These are phyloP conservation scores for Scotopteryx bipunctaria DNA, from an alignment of 2,888 invertebrate species.

Conservation along the genomic window DNA sequence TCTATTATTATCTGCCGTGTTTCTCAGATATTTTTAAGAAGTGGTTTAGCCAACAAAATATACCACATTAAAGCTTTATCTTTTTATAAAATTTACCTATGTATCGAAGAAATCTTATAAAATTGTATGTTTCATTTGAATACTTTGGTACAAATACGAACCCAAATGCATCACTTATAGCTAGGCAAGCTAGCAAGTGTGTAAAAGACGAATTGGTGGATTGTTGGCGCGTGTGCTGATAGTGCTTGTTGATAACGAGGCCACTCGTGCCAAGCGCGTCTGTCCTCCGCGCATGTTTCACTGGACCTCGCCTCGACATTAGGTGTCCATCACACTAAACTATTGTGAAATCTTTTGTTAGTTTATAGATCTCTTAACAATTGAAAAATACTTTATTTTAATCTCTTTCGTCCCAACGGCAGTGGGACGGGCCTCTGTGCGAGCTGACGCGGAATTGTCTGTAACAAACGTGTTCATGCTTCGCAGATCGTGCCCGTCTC, in stretches of 20 bases:
- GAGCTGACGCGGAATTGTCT: too few relatives aligned
- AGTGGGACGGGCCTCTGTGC: too few relatives aligned
- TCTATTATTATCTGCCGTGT: too few relatives aligned
- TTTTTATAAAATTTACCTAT: too few relatives aligned
- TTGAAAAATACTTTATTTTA: neutral
- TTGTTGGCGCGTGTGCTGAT: too few relatives aligned
- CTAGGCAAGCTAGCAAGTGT: neutral
- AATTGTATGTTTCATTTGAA: neutral
- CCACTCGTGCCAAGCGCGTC: constrained; percentile 9
- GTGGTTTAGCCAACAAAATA: too few relatives aligned
- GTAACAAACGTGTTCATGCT: too few relatives aligned
- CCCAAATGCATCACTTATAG: neutral
- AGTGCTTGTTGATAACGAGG: neutral
- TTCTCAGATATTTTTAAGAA: too few relatives aligned
- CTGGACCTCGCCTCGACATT: constrained; percentile 36
- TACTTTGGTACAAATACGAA: neutral
- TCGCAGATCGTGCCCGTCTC: too few relatives aligned
- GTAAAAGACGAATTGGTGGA: neutral
- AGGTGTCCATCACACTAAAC: constrained; percentile 31
- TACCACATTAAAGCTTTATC: too few relatives aligned
- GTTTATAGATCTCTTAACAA: constrained; percentile 7
- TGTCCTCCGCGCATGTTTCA: neutral
- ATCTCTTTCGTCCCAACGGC: too few relatives aligned
- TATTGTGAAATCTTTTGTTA: constrained; percentile 23
- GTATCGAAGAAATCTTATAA: too few relatives aligned